Conservation (phyloP, 1,140 invertebrate species). For the Aphelenchoides avenae region DNA sequence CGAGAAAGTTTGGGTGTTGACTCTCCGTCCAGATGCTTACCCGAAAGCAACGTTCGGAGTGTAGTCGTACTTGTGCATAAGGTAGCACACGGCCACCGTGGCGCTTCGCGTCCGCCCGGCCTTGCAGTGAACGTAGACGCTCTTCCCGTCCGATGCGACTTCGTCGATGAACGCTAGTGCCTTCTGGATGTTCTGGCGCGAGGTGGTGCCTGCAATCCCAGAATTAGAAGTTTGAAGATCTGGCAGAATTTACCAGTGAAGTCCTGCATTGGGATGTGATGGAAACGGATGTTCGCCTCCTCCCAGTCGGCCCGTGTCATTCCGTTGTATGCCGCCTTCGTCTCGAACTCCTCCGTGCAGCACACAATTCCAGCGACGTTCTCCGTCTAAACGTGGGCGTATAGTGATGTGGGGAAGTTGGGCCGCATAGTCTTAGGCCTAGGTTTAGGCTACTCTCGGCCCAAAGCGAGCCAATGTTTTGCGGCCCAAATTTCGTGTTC, state of each 20-base stretch:
- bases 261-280: conserved; percentile 70
- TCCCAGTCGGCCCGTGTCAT: conserved; percentile 72
- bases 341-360: conserved; percentile 94
- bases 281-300: conserved; percentile 74
- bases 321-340: conserved; percentile 63
- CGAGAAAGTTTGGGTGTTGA: too few relatives aligned
- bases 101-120: conserved; percentile 91
- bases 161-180: conserved; percentile 85
- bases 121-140: conserved; percentile 92
- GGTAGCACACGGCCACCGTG: conserved; percentile 89
- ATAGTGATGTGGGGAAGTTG: too few relatives aligned
- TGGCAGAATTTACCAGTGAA: conserved; percentile 70
- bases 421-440: too few relatives aligned
- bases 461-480: too few relatives aligned
- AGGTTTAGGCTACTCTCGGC: too few relatives aligned
- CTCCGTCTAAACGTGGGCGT: too few relatives aligned
- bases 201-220: conserved; percentile 79
- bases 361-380: conserved; percentile 86
- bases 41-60: conserved; percentile 76
- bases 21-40: too few relatives aligned
- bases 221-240: neutral
- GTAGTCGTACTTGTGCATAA: conserved; percentile 83
- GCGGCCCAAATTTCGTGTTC: too few relatives aligned
- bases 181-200: conserved; percentile 75
- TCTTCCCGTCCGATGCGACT: conserved; percentile 66